Base-by-base conservation (phyloP, 2,888 invertebrate genomes). In the Callimorpha dominula region DNA sequence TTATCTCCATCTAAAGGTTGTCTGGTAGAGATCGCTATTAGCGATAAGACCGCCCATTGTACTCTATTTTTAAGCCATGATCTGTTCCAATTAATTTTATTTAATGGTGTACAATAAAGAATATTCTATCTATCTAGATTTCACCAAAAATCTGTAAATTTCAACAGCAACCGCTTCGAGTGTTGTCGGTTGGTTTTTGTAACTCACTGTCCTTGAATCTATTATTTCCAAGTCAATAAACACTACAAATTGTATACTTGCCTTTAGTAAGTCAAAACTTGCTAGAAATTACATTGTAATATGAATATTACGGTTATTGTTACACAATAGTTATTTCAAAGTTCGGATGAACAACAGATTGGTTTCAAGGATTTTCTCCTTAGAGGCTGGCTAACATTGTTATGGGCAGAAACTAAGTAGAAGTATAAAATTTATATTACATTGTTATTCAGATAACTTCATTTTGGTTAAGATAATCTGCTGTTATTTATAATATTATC, bases 331-430 rank as follows among this genome's bases (percentile, higher is more conserved):
- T 79, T 73, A 73, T 74, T 66, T 14, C 71, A 52, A 78, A 81
- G 78, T 76, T 76, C 31, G 46, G 67, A 71, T 71, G 46, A 76
- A 80, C 73, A 73, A 72, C 67, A 75, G 73, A 78, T 78, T 75
- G 72, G 73, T 76, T 74, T 40, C 52, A 65, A 76, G 75, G 70
- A 68, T 68, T 17, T 72, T 75, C 43, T 71, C 60, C 49, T 65
- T 46, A 49, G 49, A 70, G 57, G 62, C 57, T 66, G 72, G 70
- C 62, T 73, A 70, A 78, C 65, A 76, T 76, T 74, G 76, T 78
- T 71, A 72, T 64, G 42, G 17, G 46, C 52, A 67, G 40, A 20
- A 50, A 68, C 68, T 65, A 68, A 60, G 43, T 40, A 64, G 15
- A 43, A 49, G 31, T 52, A n/a, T 68, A 74, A 65, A 65, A 68